Base-by-base conservation (phyloP, 2,888 invertebrate genomes). In the Neelides folsomi region DNA sequence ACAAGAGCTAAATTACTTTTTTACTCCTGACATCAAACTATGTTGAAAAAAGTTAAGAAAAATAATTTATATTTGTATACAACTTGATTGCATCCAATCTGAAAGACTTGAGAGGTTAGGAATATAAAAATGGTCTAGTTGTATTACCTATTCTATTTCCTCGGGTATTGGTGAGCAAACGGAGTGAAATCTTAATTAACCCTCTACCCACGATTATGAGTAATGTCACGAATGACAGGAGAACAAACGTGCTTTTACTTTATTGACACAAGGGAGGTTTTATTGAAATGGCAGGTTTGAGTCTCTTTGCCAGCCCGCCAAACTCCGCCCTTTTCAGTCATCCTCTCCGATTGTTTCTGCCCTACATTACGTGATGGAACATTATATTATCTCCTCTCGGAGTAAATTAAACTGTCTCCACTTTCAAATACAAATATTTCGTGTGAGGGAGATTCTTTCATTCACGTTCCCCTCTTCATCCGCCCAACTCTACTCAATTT, bases 171-270 rank as follows among this genome's bases (percentile, higher is more conserved):
- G 5, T 35, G 27, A 18, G 36, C 39, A 51, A 47, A 47, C 16
- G 54, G 47, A 52, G 52, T 49, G 55, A 55, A 49, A 52, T 55
- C 52, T 55, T 55, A 52, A 55, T 55, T 55, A 55, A 51, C 52
- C 49, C 27, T 3, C 27, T 42, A 44, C 46, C 45, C 39, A 51
- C 49, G 55, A 49, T 51, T 54, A 54, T 54, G 54, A 54, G 49
- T 48, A 54, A 51, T 54, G 51, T 49, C 50, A 52, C 52, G 52
- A 45, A 39, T 45, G 51, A 46, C 38, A 40, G 49, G 34, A 47
- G 54, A 51, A 55, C 52, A 52, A 50, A 52, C 49, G 49, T 52
- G 51, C 44, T 44, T 39, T 43, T 15, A 46, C 46, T 51, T 45
- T 55, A 52, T 55, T 55, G 55, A 55, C 55, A 55, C 34, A 55